Evolutionary conservation across 2,888 invertebrate genomes (phyloP).

Genomic region (Heliconius erato): DNA sequence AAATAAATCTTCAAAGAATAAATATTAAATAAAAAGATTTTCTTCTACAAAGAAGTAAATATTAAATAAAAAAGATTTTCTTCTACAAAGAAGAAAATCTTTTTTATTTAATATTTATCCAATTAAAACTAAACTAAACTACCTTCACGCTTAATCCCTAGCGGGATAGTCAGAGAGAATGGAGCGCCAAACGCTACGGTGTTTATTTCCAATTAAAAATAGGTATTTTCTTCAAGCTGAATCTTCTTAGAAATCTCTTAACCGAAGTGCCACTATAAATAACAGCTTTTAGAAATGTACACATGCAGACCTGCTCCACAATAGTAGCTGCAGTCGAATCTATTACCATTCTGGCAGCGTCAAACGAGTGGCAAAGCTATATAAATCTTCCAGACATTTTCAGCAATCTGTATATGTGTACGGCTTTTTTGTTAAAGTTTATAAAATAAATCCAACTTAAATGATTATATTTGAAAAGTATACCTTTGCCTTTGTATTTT

Average conservation of each 20-base stretch:
- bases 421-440: background rate
- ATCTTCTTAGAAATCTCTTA: background rate
- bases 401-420: constrained; percentile 37
- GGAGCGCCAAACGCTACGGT: too few species aligned
- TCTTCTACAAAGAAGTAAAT: too few species aligned
- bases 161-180: too few species aligned
- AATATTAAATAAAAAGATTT: too few species aligned
- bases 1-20: too few species aligned
- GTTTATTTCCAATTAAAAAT: constrained; percentile 1
- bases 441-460: background rate
- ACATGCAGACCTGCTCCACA: constrained; percentile 29
- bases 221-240: background rate
- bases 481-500: too few species aligned
- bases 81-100: too few species aligned
- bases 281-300: constrained; percentile 25
- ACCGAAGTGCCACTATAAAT: constrained; percentile 26
- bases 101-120: background rate
- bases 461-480: too few species aligned
- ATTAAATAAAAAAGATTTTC: too few species aligned
- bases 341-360: constrained; percentile 45
- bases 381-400: constrained; percentile 40
- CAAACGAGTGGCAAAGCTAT: constrained; percentile 46
- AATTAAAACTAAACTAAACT: too few species aligned
- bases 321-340: constrained; percentile 36
- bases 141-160: too few species aligned